Base-by-base conservation (phyloP, 2,888 invertebrate species). In the Girardia tigrina region DNA sequence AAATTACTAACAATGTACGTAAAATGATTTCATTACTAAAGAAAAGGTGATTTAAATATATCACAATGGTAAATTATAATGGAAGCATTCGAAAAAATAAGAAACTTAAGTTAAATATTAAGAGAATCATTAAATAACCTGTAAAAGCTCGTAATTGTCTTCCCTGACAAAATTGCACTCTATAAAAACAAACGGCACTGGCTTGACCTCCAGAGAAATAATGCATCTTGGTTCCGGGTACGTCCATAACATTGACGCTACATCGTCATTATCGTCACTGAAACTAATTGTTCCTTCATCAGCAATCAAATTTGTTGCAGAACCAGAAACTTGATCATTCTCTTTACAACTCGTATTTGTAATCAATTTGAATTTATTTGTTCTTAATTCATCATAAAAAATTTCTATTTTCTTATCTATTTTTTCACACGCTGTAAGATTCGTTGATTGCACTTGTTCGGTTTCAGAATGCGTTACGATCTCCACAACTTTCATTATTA, bases 151-250 rank as follows among this genome's bases (percentile, higher is more conserved):
- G n/a, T 56, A 56, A 56, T 12, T 56, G 56, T 56, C n/a, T 20
- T 56, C 56, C 23, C 23, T 56, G n/a, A 56, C 23, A 6, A 56
- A 6, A 56, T 16, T 56, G 56, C 27, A 27, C 20, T 73, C 73
- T n/a, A 73, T 29, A 20, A 73, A 73, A 4, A 73, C 80, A 76
- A 90, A 89, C 0, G 93, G 92, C 75, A 94, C 88, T 0, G 94
- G 94, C 81, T 88, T 90, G 8, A 91, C 88, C 29, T 90, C 87
- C 74, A 94, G 87, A 78, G 88, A 88, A 0, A 90, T 90, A 80
- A 94, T 86, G 70, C 90, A 88, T 36, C 94, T 87, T 0, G 93
- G 92, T 81, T 92, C 90, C 0, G 92, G 92, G 84, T 94, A 94
- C 1, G 90, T 87, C 94, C 94, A 94, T 23, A 91, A 89, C 87